phyloP scores from a whole-genome alignment of 2,888 invertebrate genomes.

The Megastigmus dorsalis region DNA sequence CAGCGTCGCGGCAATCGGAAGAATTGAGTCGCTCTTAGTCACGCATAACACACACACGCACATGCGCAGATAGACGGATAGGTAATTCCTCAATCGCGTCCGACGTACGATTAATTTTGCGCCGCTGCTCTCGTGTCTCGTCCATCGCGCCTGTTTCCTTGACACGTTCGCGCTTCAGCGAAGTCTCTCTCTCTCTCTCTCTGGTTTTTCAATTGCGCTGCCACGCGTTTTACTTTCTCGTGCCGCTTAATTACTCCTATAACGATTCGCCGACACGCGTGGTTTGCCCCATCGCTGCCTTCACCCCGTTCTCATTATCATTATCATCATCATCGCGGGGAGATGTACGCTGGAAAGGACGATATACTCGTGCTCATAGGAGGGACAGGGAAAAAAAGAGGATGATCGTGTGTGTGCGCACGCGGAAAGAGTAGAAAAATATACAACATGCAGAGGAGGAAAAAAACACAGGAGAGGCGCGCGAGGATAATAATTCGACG shows the following conservation, averaged over 20 bases:
- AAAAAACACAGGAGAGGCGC: not conserved
- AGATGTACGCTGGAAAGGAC: not conserved
- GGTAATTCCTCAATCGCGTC: not conserved
- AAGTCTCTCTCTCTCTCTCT: not conserved
- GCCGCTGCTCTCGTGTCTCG: not conserved
- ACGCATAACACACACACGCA: too few relatives aligned
- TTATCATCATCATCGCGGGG: too few relatives aligned
- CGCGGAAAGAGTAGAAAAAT: not conserved
- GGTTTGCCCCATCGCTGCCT: not conserved
- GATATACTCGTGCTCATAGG: not conserved
- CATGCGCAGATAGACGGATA: too few relatives aligned
- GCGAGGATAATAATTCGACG: conserved; percentile 11
- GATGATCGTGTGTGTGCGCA: too few relatives aligned
- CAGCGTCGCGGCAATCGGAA: too few relatives aligned
- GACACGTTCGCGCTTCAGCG: conserved; percentile 16
- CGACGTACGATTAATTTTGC: not conserved
- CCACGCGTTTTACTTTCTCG: conserved; percentile 17
- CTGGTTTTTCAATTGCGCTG: not conserved
- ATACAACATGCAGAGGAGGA: not conserved
- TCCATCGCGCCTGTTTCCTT: too few relatives aligned
- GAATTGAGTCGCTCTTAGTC: too few relatives aligned
- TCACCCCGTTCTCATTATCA: conserved; percentile 25
- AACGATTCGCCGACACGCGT: conserved; percentile 21
- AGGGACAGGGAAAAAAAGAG: not conserved
- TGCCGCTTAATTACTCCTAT: conserved; percentile 16